Percentiles rank a stretch among this genome's conserved stretches.
Conservation (phyloP, 2,888 invertebrate species). For the Amblyteles armatorius region DNA sequence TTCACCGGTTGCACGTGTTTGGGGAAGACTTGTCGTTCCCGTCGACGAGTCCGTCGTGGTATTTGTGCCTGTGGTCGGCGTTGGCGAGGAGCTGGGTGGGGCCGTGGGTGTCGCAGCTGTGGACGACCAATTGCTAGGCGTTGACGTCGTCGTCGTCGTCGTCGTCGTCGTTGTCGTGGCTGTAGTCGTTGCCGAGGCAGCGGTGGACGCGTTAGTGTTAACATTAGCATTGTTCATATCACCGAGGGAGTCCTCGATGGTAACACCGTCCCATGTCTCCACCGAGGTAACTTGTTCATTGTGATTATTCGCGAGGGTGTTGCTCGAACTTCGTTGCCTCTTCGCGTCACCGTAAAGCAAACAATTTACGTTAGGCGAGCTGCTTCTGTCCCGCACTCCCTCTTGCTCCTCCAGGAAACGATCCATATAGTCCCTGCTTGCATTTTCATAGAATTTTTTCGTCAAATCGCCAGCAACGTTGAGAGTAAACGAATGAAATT, state of each 20-base stretch:
- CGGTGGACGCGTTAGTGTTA: conserved; percentile 28
- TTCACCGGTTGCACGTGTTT: conserved; percentile 65
- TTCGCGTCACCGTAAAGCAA: conserved; percentile 81
- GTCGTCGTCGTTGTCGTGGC: conserved; percentile 45
- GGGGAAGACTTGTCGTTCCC: conserved; percentile 65
- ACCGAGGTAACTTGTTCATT: conserved; percentile 77
- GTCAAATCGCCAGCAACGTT: conserved; percentile 61
- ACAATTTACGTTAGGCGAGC: conserved; percentile 89
- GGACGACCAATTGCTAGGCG: conserved; percentile 33
- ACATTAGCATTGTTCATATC: conserved; percentile 64
- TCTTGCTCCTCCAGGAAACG: conserved; percentile 95
- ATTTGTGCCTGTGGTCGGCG: conserved; percentile 23
- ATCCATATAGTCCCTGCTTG: conserved; percentile 94
- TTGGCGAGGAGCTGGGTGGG: conserved; percentile 49
- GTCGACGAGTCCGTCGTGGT: conserved; percentile 3
- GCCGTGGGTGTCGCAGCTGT: conserved; percentile 28
- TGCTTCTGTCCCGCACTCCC: conserved; percentile 88
- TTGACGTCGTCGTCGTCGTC: conserved; percentile 16
- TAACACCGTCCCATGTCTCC: conserved; percentile 79
- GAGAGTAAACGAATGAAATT: not conserved
- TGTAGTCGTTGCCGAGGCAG: conserved; percentile 43
- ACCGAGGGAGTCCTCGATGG: conserved; percentile 70
- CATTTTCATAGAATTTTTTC: conserved; percentile 71
- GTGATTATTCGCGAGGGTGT: conserved; percentile 73
- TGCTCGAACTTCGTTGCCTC: conserved; percentile 78